phyloP scores from a whole-genome alignment of 2,797 vertebrate genomes.

The Fundulus diaphanus region DNA sequence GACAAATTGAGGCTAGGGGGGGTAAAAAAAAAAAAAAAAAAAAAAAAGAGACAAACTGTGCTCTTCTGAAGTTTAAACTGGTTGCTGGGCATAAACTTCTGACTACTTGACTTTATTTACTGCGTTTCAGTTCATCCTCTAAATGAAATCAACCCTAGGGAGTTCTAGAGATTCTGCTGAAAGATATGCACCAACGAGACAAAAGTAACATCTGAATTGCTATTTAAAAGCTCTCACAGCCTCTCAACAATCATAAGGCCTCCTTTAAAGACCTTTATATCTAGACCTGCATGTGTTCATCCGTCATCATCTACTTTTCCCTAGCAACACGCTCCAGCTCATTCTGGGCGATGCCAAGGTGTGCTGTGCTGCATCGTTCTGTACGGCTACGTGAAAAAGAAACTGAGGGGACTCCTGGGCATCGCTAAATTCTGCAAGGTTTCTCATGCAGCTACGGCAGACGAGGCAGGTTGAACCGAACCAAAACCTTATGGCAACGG shows the following conservation, averaged over 20 bases:
- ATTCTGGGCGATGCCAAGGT: background rate
- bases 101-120: conserved; percentile 9
- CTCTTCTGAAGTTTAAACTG: conserved; percentile 22
- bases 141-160: conserved; percentile 8
- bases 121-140: conserved; percentile 15
- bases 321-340: background rate
- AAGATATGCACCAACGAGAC: conserved; percentile 16
- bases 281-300: background rate
- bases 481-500: background rate
- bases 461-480: background rate
- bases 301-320: background rate
- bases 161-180: conserved; percentile 2
- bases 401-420: background rate
- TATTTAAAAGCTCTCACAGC: background rate
- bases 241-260: background rate
- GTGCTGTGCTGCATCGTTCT: background rate
- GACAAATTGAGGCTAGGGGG: conserved; percentile 37
- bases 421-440: background rate
- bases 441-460: background rate
- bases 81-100: conserved; percentile 23
- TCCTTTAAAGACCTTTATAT: background rate
- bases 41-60: conserved; percentile 9
- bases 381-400: background rate
- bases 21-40: background rate
- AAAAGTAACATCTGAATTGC: background rate